These are phyloP conservation scores for Brachyhypopomus occidentalis DNA, from an alignment of 2,113 vertebrate genomes.

Conservation along the genomic window DNA sequence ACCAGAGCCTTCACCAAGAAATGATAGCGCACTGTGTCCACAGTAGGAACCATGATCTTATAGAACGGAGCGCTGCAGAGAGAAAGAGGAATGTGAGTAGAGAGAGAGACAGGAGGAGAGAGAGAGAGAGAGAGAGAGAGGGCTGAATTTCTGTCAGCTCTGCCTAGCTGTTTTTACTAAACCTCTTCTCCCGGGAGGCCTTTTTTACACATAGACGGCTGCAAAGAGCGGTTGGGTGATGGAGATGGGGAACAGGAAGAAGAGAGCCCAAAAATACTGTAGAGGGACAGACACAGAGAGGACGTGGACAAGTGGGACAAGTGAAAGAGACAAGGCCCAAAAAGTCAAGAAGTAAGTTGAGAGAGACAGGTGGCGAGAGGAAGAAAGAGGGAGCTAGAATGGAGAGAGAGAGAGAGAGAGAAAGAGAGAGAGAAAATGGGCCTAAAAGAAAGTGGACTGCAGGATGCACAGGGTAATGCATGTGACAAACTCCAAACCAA, in stretches of 20 bases:
- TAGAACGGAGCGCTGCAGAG: constrained; percentile 81
- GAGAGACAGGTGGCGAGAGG: neutral
- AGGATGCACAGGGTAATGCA: constrained; percentile 15
- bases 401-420: neutral
- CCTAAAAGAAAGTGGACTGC: constrained; percentile 31
- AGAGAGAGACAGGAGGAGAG: constrained; percentile 1
- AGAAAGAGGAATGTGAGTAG: neutral
- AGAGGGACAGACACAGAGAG: constrained; percentile 2
- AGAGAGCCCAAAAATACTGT: neutral
- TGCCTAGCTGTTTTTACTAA: constrained; percentile 7
- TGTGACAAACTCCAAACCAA: constrained; percentile 41
- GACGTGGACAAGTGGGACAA: constrained; percentile 19
- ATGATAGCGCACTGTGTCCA: constrained; percentile 86
- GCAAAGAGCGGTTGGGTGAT: neutral
- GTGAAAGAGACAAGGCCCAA: neutral
- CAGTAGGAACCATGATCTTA: constrained; percentile 87
- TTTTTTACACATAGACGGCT: too few relatives aligned
- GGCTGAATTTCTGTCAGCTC: neutral
- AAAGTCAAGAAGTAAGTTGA: neutral
- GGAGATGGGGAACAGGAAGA: neutral
- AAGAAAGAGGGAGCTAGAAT: neutral
- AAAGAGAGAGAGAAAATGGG: neutral
- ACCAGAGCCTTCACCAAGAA: constrained; percentile 82
- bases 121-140: neutral
- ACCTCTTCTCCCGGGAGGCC: neutral